Percentiles rank a stretch among this genome's conserved stretches.
These are phyloP conservation scores for Bradynema listronoti DNA, from an alignment of 1,140 invertebrate genomes.

Conservation along the genomic window DNA sequence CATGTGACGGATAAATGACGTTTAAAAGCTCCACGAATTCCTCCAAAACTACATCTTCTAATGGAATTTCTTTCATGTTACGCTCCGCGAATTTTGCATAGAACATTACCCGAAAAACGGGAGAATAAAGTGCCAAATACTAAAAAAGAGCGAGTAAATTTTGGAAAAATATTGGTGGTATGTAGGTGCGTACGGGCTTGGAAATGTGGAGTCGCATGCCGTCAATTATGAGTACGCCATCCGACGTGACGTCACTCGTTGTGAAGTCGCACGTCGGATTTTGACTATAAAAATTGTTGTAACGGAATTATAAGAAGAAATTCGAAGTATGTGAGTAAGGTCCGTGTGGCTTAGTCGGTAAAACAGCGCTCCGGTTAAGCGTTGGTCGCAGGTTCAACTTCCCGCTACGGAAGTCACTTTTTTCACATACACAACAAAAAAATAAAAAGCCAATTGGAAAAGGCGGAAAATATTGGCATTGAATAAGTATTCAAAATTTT, in stretches of 20 bases:
- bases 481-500: too few species aligned
- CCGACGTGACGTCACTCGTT: conserved; percentile 23
- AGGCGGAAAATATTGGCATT: too few species aligned
- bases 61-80: conserved; percentile 40
- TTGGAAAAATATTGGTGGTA: conserved; percentile 5
- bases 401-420: too few species aligned
- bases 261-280: conserved; percentile 45
- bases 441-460: too few species aligned
- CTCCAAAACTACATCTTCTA: conserved; percentile 45
- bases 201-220: conserved; percentile 40
- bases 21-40: conserved; percentile 47
- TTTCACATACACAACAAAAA: too few species aligned
- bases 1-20: conserved; percentile 50
- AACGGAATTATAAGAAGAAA: too few species aligned
- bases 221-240: conserved; percentile 43
- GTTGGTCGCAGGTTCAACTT: not conserved
- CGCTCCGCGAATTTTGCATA: conserved; percentile 38
- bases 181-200: conserved; percentile 32
- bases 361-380: too few species aligned
- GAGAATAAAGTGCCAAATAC: conserved; percentile 49
- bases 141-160: conserved; percentile 22
- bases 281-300: conserved; percentile 28
- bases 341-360: too few species aligned
- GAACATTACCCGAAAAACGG: conserved; percentile 50
- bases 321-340: too few species aligned